A percentile compares a stretch with the other conserved stretches of the same genome.
phyloP scores from a whole-genome alignment of 2,797 vertebrate species.

The Moxostoma hubbsi region DNA sequence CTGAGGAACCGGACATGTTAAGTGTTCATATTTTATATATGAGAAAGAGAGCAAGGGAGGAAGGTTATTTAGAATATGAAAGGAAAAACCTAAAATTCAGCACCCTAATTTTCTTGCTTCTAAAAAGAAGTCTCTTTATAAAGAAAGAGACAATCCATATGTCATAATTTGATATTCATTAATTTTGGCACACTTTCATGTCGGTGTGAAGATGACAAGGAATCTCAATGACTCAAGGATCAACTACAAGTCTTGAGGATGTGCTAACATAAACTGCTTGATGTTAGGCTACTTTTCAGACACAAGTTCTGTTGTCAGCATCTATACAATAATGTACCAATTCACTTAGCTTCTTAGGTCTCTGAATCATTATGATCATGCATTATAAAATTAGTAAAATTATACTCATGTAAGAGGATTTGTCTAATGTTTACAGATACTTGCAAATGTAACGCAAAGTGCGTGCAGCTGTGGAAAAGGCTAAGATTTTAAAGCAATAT shows the following conservation, averaged over 20 bases:
- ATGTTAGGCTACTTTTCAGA: conserved; percentile 10
- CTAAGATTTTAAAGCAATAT: neutral
- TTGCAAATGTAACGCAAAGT: neutral
- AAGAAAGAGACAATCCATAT: conserved; percentile 45
- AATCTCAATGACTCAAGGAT: conserved; percentile 38
- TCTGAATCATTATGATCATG: conserved; percentile 1
- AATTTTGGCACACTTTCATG: conserved; percentile 52
- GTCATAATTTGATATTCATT: conserved; percentile 58
- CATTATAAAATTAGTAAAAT: conserved; percentile 6
- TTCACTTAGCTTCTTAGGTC: conserved; percentile 9
- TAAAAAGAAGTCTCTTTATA: conserved; percentile 47
- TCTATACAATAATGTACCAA: neutral
- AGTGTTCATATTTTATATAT: conserved; percentile 35
- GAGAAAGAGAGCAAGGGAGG: conserved; percentile 27
- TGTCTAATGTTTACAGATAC: conserved; percentile 34
- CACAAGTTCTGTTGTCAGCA: neutral
- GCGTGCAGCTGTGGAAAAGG: neutral
- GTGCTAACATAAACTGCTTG: conserved; percentile 36
- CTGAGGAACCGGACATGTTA: conserved; percentile 28
- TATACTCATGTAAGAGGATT: neutral
- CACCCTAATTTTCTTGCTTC: conserved; percentile 42
- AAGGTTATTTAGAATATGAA: conserved; percentile 52
- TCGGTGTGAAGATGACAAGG: conserved; percentile 43
- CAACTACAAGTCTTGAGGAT: conserved; percentile 44
- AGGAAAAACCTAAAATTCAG: conserved; percentile 45